Evolutionary conservation across 2,888 invertebrate species (phyloP), one percentile per base, ranked within the genome.

Genomic region (Koerneria pararmatus): DNA sequence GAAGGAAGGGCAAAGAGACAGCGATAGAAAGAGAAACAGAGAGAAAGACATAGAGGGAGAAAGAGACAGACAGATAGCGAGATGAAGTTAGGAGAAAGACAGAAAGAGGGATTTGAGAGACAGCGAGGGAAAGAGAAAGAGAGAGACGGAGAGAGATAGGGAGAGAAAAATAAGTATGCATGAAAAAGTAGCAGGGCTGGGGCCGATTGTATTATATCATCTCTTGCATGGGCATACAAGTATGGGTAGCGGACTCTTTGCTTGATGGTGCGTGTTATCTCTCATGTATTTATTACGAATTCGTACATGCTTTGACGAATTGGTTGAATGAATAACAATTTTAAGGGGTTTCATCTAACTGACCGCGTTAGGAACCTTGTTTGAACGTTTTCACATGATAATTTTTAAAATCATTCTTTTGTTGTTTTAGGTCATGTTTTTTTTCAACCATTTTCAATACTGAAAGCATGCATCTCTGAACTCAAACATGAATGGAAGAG

Each of bases 21-120:
- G 46, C 46, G n/a, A 15, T 41, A n/a, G 53, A 53, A 24, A 22
- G 53, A 6, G 53, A 53, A 53, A 53, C 24, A 53, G 8, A 53
- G 22, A 22, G 53, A 53, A 24, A 53, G 8, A 53, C 8, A 53
- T 53, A 24, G 24, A 53, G 8, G 53, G 24, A 22, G 11, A 53
- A 53, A n/a, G 53, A 11, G 15, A n/a, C 8, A 6, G 22, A 53
- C 24, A 15, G 11, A 53, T 22, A 11, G 57, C 11, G 27, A 32
- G 27, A 57, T 11, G 32, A 32, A 29, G 6, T 22, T 31, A 6
- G 8, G 32, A 29, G 31, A 27, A 22, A 32, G 32, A 15, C 11
- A 32, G 32, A 32, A 32, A 32, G 31, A 29, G 31, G 32, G 11
- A 32, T 15, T 24, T 31, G 57, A 29, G 57, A 57, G 31, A n/a